Conservation (phyloP, 1,140 invertebrate genomes). For the Meloidogyne floridensis region DNA sequence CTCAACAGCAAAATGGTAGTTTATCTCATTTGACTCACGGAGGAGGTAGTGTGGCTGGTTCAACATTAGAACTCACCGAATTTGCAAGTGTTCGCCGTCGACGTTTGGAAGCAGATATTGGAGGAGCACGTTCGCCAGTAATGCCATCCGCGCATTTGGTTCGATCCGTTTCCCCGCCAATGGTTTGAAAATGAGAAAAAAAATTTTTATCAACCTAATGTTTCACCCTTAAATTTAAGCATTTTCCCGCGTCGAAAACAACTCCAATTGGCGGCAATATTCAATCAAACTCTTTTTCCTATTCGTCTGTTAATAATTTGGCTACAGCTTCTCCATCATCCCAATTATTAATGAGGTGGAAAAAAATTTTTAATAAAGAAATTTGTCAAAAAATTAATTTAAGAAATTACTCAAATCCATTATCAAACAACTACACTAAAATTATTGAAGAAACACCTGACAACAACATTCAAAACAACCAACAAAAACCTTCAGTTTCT, state of each 20-base stretch:
- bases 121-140: background rate
- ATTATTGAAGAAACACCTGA: background rate
- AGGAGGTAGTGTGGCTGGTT: background rate
- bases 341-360: background rate
- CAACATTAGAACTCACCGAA: conserved; percentile 29
- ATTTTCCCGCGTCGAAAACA: conserved; percentile 7
- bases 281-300: background rate
- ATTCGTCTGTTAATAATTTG: background rate
- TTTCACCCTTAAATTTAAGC: background rate
- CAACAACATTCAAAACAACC: background rate
- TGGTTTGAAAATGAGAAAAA: background rate
- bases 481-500: background rate
- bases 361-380: background rate
- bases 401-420: background rate
- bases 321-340: conserved; percentile 8
- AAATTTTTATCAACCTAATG: no score
- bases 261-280: background rate
- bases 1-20: background rate
- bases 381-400: background rate
- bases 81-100: conserved; percentile 40
- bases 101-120: conserved; percentile 15
- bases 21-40: background rate
- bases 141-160: conserved; percentile 20
- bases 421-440: background rate
- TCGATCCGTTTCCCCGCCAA: conserved; percentile 23